A percentile compares a stretch with the other conserved stretches of the same genome.
Conservation (phyloP, 2,888 invertebrate species). For the Dastarcus helophoroides region DNA sequence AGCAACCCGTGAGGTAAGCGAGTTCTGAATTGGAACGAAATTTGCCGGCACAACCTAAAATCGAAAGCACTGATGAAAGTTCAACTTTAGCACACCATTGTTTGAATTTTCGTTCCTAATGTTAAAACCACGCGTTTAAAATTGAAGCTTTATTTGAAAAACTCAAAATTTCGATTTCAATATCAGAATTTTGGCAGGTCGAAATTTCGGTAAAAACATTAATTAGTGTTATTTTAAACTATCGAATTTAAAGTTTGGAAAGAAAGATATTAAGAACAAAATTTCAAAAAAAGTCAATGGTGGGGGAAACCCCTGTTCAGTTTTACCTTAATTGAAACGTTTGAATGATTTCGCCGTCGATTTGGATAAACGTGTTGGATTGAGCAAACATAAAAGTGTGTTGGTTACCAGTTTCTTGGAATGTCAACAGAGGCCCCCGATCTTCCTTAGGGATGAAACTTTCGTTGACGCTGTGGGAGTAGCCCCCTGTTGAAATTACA, state of each 20-base stretch:
- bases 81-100: slow-evolving; percentile 2
- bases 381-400: slow-evolving; percentile 88
- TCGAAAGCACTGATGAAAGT: slow-evolving; percentile 7
- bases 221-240: too few relatives aligned
- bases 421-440: slow-evolving; percentile 68
- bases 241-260: too few relatives aligned
- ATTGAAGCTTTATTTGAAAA: too few relatives aligned
- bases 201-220: too few relatives aligned
- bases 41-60: slow-evolving; percentile 71
- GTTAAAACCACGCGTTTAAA: too few relatives aligned
- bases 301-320: too few relatives aligned
- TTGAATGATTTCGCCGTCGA: slow-evolving; percentile 82
- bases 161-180: too few relatives aligned
- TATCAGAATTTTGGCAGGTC: too few relatives aligned
- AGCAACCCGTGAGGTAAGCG: slow-evolving; percentile 77
- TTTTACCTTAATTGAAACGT: slow-evolving; percentile 76
- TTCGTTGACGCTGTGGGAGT: slow-evolving; percentile 7
- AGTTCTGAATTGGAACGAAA: slow-evolving; percentile 81
- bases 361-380: slow-evolving; percentile 80
- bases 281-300: too few relatives aligned
- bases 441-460: slow-evolving; percentile 62
- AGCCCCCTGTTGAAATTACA: background rate
- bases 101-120: too few relatives aligned
- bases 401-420: slow-evolving; percentile 73
- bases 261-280: too few relatives aligned